These are phyloP conservation scores for Cosmorhoe ocellata DNA, from an alignment of 2,888 invertebrate genomes.

Conservation along the genomic window DNA sequence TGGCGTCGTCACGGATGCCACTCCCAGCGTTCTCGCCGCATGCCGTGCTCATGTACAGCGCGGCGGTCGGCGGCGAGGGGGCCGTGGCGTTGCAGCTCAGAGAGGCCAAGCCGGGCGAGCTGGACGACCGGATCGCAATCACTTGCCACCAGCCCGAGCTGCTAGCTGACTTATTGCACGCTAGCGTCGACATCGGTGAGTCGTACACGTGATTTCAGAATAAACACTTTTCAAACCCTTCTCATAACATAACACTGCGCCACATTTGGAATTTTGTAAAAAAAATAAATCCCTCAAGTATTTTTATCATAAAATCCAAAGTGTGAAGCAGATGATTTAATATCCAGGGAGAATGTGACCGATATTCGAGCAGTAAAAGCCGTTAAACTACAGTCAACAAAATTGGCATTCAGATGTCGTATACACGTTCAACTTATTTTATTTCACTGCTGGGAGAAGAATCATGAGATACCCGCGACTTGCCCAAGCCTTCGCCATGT, in stretches of 20 bases:
- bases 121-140: conserved; percentile 86
- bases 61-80: conserved; percentile 84
- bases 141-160: conserved; percentile 90
- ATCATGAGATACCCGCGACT: conserved; percentile 63
- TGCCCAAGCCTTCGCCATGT: conserved; percentile 49
- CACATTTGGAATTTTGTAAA: too few relatives aligned
- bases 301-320: conserved; percentile 11
- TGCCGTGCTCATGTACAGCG: conserved; percentile 87
- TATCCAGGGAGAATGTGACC: conserved; percentile 21
- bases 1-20: conserved; percentile 77
- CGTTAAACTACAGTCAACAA: conserved; percentile 48
- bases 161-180: conserved; percentile 87
- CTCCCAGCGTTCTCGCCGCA: conserved; percentile 80
- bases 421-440: conserved; percentile 61
- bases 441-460: conserved; percentile 61
- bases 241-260: too few relatives aligned
- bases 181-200: conserved; percentile 81
- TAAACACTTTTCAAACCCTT: background rate
- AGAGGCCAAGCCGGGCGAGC: conserved; percentile 79
- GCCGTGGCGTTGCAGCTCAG: conserved; percentile 84
- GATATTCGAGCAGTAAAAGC: conserved; percentile 32
- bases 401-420: conserved; percentile 66
- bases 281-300: too few relatives aligned
- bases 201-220: too few relatives aligned
- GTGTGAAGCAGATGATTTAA: conserved; percentile 9